Base-by-base conservation (phyloP, 2,888 invertebrate species). In the Catocala sponsa region DNA sequence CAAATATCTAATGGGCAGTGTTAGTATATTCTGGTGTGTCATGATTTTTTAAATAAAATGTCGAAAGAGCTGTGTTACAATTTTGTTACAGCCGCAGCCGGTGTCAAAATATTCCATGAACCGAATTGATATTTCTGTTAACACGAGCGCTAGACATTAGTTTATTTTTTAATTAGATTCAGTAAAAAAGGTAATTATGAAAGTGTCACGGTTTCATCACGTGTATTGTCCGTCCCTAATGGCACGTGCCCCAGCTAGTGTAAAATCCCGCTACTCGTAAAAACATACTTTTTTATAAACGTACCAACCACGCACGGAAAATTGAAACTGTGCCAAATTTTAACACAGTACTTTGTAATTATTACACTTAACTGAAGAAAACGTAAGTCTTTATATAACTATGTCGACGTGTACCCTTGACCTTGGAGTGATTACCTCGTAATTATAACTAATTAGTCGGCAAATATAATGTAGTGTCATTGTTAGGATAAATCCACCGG, bases 391-490 rank as follows among this genome's bases (percentile, higher is more conserved):
- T 50, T 48, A 59, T 62, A 54, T 61, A 52, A 47, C 65, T 61
- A 48, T 55, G 43, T 49, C 44, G 49, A 49, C 62, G 46, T 46
- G 9, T 66, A 62, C 59, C 65, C 68, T 69, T 44, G 15, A 15
- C 15, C 46, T 15, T 48, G 33, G 11, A 47, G 56, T 62, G 63
- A 70, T 77, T 70, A 69, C 67, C 72, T 80, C 67, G 72, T 79
- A 79, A 83, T 79, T 78, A 74, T 66, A 76, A 79, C 72, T 80
- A 83, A 83, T 85, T 84, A 80, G 78, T 74, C 57, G 59, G 60
- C 67, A 63, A 71, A 78, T 81, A 79, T 78, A 81, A 63, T 46
- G 75, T 81, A 78, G 76, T 82, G 84, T 84, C 88, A 88, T 60
- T 69, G 68, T 77, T 76, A 74, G 77, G 74, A 83, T 83, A 75